Base-by-base conservation (phyloP, 2,888 invertebrate species). In the Drosophila helvetica region DNA sequence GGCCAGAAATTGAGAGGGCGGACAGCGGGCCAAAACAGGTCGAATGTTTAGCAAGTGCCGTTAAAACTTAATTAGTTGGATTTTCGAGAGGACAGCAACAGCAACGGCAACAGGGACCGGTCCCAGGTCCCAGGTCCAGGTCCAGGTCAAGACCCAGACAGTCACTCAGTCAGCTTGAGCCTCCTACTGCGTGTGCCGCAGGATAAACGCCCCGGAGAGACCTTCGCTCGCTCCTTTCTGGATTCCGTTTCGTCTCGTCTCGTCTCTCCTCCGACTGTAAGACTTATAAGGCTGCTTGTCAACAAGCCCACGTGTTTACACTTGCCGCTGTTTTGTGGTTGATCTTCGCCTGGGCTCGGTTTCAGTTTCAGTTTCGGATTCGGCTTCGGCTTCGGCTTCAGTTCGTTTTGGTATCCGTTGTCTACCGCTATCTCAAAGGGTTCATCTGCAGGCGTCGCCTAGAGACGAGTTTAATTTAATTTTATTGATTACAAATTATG, bases 401-500 rank as follows among this genome's bases (percentile, higher is more conserved):
- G 33, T 46, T 54, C 56, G 51, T 17, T 53, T 64, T 48, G 42
- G 62, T 27, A 51, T 71, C 57, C 33, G 43, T 43, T 59, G 27
- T 27, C 58, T 42, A 62, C 78, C 82, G 84, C 83, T 88, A 88
- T 85, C 88, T 68, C 63, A 88, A 85, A 88, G 88, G 58, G 74
- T 64, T 59, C 74, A 85, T 84, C 86, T 62, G 38, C 51, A 54
- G 60, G 66, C 69, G 50, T 78, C 65, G 61, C 69, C 86, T 52
- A 5, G 55, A 42, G 62, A 67, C 72, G 69, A 75, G 65, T 79
- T 77, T 79, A 68, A 79, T 78, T 66, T 80, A 60, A 61, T 71
- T 86, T 88, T 88, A 86, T 86, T 88, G 86, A 87, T 88, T 85
- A 86, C 89, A 86, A 87, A 86, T 86, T 74, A 87, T 88, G 87